These are phyloP conservation scores for Eulemur macaco DNA, from an alignment of 2,113 vertebrate genomes.

Conservation along the genomic window DNA sequence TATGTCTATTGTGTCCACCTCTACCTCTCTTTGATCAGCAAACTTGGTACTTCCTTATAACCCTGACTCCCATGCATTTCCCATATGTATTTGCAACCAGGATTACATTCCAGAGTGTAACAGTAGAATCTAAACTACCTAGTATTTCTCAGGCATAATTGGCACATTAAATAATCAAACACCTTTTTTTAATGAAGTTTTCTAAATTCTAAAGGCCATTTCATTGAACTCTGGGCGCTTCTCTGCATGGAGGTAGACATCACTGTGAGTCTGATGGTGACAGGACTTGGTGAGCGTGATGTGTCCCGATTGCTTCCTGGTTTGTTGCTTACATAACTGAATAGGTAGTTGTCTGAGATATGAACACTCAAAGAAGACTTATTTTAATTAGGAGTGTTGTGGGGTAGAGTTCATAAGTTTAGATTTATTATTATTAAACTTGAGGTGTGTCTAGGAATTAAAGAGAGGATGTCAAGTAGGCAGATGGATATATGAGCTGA, in stretches of 20 bases:
- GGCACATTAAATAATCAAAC: not conserved
- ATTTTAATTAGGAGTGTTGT: not conserved
- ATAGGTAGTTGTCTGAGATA: not conserved
- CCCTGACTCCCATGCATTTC: not conserved
- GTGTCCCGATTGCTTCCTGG: not conserved
- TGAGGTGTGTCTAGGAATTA: not conserved
- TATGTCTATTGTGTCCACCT: not conserved
- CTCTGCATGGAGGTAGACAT: not conserved
- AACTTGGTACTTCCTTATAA: not conserved
- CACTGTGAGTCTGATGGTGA: not conserved
- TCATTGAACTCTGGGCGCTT: not conserved
- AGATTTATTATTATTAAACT: not conserved
- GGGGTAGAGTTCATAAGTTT: not conserved
- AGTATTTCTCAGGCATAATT: not conserved
- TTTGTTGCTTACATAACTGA: not conserved
- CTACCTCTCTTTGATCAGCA: not conserved
- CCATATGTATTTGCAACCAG: not conserved
- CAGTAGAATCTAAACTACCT: not conserved
- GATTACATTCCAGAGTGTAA: not conserved
- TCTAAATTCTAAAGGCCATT: constrained; percentile 5
- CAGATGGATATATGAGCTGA: not conserved
- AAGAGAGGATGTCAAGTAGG: not conserved
- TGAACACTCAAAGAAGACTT: not conserved
- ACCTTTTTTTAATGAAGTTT: not conserved
- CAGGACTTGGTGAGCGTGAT: not conserved